Percentiles rank a stretch among this genome's conserved stretches.
These are phyloP conservation scores for Acromyrmex heyeri DNA, from an alignment of 1,140 invertebrate species.

Conservation along the genomic window DNA sequence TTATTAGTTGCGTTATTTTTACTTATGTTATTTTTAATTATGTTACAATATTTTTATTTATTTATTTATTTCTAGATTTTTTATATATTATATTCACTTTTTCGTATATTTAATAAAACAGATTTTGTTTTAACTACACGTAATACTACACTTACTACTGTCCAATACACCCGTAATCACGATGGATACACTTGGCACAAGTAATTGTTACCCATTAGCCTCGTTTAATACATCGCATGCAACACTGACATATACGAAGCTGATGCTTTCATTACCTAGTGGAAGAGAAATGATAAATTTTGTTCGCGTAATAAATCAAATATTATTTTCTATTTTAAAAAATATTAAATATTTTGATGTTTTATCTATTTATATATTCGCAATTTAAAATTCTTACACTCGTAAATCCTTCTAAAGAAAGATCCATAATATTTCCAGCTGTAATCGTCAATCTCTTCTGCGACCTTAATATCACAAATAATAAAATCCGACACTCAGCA, in stretches of 20 bases:
- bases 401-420: conserved; percentile 46
- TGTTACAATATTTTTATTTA: neutral
- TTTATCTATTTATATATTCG: neutral
- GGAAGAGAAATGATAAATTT: conserved; percentile 27
- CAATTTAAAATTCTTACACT: conserved; percentile 26
- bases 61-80: neutral
- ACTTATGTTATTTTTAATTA: no score
- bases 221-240: conserved; percentile 50
- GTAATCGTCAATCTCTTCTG: conserved; percentile 57
- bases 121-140: neutral
- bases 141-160: conserved; percentile 15
- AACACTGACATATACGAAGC: conserved; percentile 57
- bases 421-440: conserved; percentile 55
- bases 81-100: neutral
- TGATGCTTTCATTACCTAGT: conserved; percentile 55
- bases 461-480: conserved; percentile 57
- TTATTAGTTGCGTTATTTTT: no score
- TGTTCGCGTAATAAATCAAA: neutral
- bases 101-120: neutral
- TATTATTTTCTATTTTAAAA: neutral
- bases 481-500: conserved; percentile 29
- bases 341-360: neutral
- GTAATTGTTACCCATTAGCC: conserved; percentile 26
- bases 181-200: conserved; percentile 34
- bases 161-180: neutral